These are phyloP conservation scores for Jaculus jaculus DNA, from an alignment of 2,113 vertebrate species.

Conservation along the genomic window DNA sequence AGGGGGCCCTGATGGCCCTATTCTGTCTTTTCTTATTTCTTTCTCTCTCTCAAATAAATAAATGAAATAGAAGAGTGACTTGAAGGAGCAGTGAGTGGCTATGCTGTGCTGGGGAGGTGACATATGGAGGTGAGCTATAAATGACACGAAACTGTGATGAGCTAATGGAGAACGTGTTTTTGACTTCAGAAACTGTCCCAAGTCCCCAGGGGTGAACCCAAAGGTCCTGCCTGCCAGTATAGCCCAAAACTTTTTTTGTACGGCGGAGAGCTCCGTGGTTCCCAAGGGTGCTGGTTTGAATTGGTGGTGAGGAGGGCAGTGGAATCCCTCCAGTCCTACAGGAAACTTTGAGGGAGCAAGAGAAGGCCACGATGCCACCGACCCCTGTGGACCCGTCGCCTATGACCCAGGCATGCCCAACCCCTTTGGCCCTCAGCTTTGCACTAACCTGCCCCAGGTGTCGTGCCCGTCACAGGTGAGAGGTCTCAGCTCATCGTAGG, in stretches of 20 bases:
- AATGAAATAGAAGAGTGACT: not conserved
- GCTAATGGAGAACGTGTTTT: not conserved
- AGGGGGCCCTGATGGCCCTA: no score
- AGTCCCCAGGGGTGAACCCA: not conserved
- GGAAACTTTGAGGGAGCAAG: not conserved
- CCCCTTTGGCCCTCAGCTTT: not conserved
- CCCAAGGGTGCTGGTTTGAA: not conserved
- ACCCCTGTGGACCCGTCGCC: not conserved
- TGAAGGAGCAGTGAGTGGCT: not conserved
- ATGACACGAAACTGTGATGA: not conserved
- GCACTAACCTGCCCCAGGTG: conserved; percentile 97
- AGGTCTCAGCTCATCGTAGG: conserved; percentile 96
- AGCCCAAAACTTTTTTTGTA: not conserved
- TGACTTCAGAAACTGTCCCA: not conserved
- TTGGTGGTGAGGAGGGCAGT: not conserved
- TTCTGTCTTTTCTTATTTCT: no score
- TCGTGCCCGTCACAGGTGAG: conserved; percentile 98
- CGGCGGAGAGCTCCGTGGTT: not conserved
- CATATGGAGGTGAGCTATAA: not conserved
- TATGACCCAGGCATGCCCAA: not conserved
- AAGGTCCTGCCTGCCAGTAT: not conserved
- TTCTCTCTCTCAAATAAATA: no score
- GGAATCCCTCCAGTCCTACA: no score
- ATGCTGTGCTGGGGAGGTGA: not conserved
- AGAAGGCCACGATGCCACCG: not conserved